phyloP scores from a whole-genome alignment of 2,113 vertebrate genomes.

The Ia io region DNA sequence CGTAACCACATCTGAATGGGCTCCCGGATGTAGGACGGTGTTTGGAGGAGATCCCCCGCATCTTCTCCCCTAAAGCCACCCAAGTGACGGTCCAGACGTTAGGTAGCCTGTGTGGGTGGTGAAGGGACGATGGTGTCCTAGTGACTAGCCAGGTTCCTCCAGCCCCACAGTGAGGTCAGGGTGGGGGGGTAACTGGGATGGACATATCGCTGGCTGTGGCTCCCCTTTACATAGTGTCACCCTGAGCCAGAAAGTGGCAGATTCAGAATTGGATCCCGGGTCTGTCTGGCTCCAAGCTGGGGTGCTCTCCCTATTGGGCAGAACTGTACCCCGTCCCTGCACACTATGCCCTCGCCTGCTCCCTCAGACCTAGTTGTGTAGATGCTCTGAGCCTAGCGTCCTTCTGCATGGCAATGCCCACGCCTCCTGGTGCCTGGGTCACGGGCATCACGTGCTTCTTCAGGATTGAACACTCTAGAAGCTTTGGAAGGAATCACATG shows the following conservation, averaged over 20 bases:
- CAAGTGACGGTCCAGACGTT: accelerated
- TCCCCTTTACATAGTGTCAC: not conserved
- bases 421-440: accelerated
- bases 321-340: accelerated
- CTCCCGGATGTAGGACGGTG: not conserved
- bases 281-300: not conserved
- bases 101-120: not conserved
- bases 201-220: too few relatives aligned
- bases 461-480: not conserved
- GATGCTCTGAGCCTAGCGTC: not conserved
- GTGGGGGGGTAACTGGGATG: too few relatives aligned
- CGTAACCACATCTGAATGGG: accelerated
- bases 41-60: accelerated
- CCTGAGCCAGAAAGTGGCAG: not conserved
- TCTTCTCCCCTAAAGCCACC: not conserved
- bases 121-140: not conserved
- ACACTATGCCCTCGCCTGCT: not conserved
- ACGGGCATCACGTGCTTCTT: accelerated
- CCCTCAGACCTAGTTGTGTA: too few relatives aligned
- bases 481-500: not conserved
- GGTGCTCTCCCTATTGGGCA: not conserved
- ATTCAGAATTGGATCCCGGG: not conserved
- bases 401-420: too few relatives aligned
- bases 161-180: not conserved
- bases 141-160: not conserved